Base-by-base conservation (phyloP, 53 echinoderm and acorn worm genomes). In the Stichopus horrens region DNA sequence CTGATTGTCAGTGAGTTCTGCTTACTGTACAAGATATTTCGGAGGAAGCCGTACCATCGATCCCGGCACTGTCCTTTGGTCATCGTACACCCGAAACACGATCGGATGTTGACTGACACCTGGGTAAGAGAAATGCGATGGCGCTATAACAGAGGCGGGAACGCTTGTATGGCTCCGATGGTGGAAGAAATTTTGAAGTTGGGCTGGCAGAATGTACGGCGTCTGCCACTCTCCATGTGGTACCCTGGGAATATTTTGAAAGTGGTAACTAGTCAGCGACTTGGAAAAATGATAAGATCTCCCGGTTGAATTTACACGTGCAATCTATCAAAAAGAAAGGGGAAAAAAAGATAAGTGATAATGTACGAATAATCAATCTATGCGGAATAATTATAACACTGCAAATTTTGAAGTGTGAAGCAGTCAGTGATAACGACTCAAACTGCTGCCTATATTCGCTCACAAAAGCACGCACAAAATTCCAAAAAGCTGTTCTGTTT, bases 201-300 rank as follows among this genome's bases (percentile, higher is more conserved):
- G 18, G n/a, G 6, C n/a, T 18, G 81, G 57, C 56, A 81, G 55
- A 23, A 81, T 19, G 58, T 57, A 81, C 21, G 81, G 81, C 5
- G 21, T 81, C 58, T 81, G 81, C 81, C 81, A 81, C 52, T 81
- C 57, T 6, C 57, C 21, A 81, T 56, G 81, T 21, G 81, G 58
- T 9, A 81, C 58, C 14, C 13, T 58, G 22, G 19, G 56, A 8
- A 81, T 56, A 21, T 55, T 81, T 57, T 81, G 81, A 13, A 19
- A 10, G 55, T 81, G 81, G 81, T 81, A 81, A 4, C 14, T 21
- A 4, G 58, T 81, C 10, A 81, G 21, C 21, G 56, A 21, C 22
- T 51, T 56, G 58, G 81, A 19, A 4, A 57, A 81, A 81, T 56
- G 56, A 1, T 71, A 20, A 16, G 21, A n/a, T 71, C 71, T 71